Evolutionary conservation across 2,888 invertebrate genomes (phyloP).

Genomic region (Onthophagus sagittarius): DNA sequence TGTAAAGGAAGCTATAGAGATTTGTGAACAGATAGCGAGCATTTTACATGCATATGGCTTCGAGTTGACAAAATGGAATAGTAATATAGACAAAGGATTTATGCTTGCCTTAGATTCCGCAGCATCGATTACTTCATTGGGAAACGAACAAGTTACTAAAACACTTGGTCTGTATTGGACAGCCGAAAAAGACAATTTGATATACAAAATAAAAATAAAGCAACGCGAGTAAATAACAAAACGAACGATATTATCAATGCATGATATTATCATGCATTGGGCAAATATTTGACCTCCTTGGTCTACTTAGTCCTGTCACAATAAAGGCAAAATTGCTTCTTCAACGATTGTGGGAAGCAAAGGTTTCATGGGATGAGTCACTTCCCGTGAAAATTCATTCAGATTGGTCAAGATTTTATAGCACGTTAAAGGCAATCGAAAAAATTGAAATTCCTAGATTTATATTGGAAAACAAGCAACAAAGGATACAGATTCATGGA

Average conservation of each 20-base stretch:
- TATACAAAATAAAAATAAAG: neutral
- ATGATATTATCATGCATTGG: no score
- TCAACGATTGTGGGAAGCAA: slow-evolving; percentile 18
- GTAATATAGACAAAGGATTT: no score
- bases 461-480: neutral
- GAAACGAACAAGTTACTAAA: no score
- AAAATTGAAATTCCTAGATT: no score
- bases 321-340: no score
- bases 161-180: no score
- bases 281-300: no score
- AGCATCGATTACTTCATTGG: no score
- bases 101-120: no score
- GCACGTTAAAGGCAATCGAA: slow-evolving; percentile 9
- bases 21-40: neutral
- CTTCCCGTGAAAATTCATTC: neutral
- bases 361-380: slow-evolving; percentile 20
- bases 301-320: no score
- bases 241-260: slow-evolving; percentile 21
- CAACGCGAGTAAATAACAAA: neutral
- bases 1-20: neutral
- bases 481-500: slow-evolving; percentile 7
- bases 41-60: no score
- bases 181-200: neutral
- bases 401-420: slow-evolving; percentile 9
- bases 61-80: no score